Conservation (phyloP, 2,797 vertebrate genomes). For the Sebastes iracundus region DNA sequence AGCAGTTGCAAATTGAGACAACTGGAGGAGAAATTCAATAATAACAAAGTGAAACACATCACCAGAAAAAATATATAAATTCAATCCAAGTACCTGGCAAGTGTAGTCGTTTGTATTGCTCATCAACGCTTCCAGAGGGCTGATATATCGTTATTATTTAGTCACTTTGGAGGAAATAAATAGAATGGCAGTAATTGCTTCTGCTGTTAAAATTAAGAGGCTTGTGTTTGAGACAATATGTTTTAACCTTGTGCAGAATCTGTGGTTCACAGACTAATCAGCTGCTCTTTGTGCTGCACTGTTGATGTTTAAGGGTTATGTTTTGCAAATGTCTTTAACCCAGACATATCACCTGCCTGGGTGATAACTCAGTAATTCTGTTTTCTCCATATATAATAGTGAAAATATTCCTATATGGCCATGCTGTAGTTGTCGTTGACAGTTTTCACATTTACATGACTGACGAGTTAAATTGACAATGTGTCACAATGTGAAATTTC, state of each 20-base stretch:
- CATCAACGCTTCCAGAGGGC: not conserved
- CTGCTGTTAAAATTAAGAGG: not conserved
- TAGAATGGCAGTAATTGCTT: not conserved
- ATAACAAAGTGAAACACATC: not conserved
- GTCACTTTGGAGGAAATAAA: not conserved
- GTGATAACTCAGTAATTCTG: no score
- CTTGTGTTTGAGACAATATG: not conserved
- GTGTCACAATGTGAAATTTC: not conserved
- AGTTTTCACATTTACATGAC: not conserved
- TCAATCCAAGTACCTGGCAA: not conserved
- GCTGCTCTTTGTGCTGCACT: no score
- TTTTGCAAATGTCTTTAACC: no score
- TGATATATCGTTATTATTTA: not conserved
- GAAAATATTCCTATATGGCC: no score
- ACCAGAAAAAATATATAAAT: not conserved
- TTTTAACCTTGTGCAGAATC: not conserved
- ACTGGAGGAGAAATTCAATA: not conserved
- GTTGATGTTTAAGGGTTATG: no score
- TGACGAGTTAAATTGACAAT: not conserved
- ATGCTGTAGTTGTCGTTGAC: not conserved
- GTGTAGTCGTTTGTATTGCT: not conserved
- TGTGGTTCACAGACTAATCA: no score
- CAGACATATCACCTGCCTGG: no score
- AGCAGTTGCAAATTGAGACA: not conserved
- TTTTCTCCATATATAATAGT: no score